Percentiles rank a stretch among this genome's conserved stretches.
These are phyloP conservation scores for Todiramphus chloris DNA, from an alignment of 2,113 vertebrate species.

Conservation along the genomic window DNA sequence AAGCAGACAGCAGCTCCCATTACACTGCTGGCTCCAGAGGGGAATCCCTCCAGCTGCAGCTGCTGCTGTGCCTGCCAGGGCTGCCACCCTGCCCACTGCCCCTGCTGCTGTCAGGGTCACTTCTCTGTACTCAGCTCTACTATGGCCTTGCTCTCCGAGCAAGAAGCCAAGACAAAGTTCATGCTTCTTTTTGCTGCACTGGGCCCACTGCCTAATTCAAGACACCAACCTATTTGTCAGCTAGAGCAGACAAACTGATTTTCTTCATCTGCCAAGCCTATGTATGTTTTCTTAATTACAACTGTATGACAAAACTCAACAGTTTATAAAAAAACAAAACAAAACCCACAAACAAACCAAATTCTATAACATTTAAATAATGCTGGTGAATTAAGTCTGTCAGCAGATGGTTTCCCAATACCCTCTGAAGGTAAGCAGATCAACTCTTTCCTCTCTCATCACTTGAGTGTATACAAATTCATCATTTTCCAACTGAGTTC, in stretches of 20 bases:
- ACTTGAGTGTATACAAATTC: neutral
- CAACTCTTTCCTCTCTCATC: neutral
- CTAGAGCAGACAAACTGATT: neutral
- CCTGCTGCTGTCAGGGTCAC: neutral
- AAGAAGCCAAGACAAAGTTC: neutral
- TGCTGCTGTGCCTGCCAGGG: neutral
- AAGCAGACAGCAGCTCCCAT: accelerated
- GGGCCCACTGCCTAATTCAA: neutral
- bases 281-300: neutral
- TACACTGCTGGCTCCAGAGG: neutral
- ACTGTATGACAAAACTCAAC: neutral
- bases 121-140: neutral
- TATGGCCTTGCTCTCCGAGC: neutral
- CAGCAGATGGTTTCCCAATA: neutral
- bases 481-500: neutral
- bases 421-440: neutral
- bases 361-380: neutral
- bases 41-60: neutral
- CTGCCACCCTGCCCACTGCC: neutral
- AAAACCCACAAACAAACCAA: neutral
- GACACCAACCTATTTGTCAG: neutral
- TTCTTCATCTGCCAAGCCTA: neutral
- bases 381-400: neutral
- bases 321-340: neutral
- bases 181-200: neutral